Percentiles rank a stretch among this genome's conserved stretches.
phyloP scores from a whole-genome alignment of 2,113 vertebrate genomes.

The Solea solea region DNA sequence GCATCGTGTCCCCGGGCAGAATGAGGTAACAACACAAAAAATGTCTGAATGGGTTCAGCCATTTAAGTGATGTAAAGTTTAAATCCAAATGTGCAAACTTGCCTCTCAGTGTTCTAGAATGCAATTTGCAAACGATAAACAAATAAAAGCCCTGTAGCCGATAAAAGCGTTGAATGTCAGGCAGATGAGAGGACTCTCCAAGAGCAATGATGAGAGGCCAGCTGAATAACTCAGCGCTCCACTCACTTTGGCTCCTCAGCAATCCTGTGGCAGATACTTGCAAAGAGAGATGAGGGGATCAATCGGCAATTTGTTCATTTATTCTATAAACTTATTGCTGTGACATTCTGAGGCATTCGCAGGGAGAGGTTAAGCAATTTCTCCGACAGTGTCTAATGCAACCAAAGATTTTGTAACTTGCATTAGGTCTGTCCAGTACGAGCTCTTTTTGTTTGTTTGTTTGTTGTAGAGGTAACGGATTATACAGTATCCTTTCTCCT shows the following conservation, averaged over 20 bases:
- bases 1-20: conserved; percentile 48
- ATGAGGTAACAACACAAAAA: conserved; percentile 35
- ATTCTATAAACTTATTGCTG: conserved; percentile 42
- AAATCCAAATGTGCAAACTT: conserved; percentile 46
- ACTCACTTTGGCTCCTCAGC: conserved; percentile 68
- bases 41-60: conserved; percentile 27
- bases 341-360: conserved; percentile 24
- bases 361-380: conserved; percentile 12
- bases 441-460: conserved; percentile 8
- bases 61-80: conserved; percentile 20
- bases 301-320: conserved; percentile 43
- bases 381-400: conserved; percentile 26
- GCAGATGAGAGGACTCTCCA: conserved; percentile 67
- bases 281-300: conserved; percentile 38
- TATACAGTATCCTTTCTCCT: conserved; percentile 51
- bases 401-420: conserved; percentile 47
- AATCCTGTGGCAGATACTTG: conserved; percentile 61
- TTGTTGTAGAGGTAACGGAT: conserved; percentile 6
- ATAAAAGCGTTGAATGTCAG: conserved; percentile 50
- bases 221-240: conserved; percentile 75
- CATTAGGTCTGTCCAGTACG: conserved; percentile 44
- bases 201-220: conserved; percentile 68
- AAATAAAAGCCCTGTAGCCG: conserved; percentile 34
- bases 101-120: conserved; percentile 53
- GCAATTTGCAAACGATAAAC: conserved; percentile 34